Base-by-base conservation (phyloP, 92 coral and sea anemone species). In the Porites cylindrica region DNA sequence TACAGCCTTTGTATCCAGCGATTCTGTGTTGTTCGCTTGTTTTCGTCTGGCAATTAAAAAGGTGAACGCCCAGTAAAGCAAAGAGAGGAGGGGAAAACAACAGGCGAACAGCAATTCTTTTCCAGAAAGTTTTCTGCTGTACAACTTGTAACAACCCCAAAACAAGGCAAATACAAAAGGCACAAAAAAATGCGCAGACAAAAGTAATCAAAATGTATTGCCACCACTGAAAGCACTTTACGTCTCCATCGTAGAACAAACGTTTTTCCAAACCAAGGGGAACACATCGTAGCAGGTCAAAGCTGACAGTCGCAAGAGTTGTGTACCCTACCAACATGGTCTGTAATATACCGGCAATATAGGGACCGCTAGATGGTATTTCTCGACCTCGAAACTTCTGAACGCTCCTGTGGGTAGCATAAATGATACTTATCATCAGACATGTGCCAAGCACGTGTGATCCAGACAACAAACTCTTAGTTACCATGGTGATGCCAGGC, bases 261-360 rank as follows among this genome's bases (percentile, higher is more conserved):
- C 43, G 85, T 12, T 26, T 62, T 51, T 86, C 90, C 3, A 86
- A 72, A 51, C 85, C 83, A 72, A 94, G 17, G 81, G 93, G 76
- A 47, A 86, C 90, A 61, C 98, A 94, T 16, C 38, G 85, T 26
- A 94, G 69, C 10, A 95, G 94, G 72, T 59, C 60, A 14, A 95
- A 70, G 38, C 91, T 78, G 24, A 91, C 77, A 58, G 51, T 67
- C 2, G 96, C 93, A 16, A 90, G 53, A 10, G 80, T 83, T 16
- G 92, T 75, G 88, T 93, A 95, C 14, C 98, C 94, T 82, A 91
- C 93, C 91, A 95, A 91, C 92, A 88, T 20, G 67, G 96, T 91
- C 77, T 90, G 92, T 73, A 95, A 70, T 66, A 80, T 70, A 50
- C 94, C 98, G 16, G 70, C 96, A 8, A 95, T 83, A 52, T 95